Evolutionary conservation across 2,888 invertebrate genomes (phyloP), one percentile per base, ranked within the genome.

Genomic region (Drosophila pseudotakahashii): DNA sequence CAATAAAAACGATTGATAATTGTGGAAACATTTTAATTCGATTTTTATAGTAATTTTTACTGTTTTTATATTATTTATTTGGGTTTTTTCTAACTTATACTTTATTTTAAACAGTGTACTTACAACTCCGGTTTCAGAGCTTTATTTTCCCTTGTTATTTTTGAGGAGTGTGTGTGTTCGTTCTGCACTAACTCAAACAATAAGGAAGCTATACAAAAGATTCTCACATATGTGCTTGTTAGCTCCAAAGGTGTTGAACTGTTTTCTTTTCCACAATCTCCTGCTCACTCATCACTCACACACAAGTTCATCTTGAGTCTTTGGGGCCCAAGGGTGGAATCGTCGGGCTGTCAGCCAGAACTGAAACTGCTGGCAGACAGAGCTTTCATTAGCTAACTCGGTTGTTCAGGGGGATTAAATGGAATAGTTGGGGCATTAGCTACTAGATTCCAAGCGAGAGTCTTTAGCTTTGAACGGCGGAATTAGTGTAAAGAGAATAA

Each of bases 141-240:
- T 7, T 9, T 3, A 10, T 36, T 47, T 63, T 62, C 3, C 41
- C 39, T 61, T 62, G 63, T 62, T 60, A 23, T 36, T 36, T 48
- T 41, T 34, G 41, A 6, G n/a, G n/a, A 58, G 50, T 60, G 75
- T 53, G 41, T 57, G 30, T 30, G n/a, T 36, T n/a, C n/a, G 70
- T 70, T 79, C 76, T 73, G 69, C 73, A 62, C 55, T 71, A 48
- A 53, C 62, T 63, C 39, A 61, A 58, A 79, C 79, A 87, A 82
- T 88, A 85, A 85, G 88, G 83, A 84, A 84, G 88, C 86, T 75
- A 74, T 77, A 82, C 88, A 83, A 84, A 88, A 84, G 87, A 86
- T 86, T 88, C 84, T 86, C 84, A 88, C 87, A 88, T 88, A 84
- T 84, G 88, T 86, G 83, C 81, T 78, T 73, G 75, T 81, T 84